Base-by-base conservation (phyloP, 2,888 invertebrate species). In the Coronaproctus castanopsis region DNA sequence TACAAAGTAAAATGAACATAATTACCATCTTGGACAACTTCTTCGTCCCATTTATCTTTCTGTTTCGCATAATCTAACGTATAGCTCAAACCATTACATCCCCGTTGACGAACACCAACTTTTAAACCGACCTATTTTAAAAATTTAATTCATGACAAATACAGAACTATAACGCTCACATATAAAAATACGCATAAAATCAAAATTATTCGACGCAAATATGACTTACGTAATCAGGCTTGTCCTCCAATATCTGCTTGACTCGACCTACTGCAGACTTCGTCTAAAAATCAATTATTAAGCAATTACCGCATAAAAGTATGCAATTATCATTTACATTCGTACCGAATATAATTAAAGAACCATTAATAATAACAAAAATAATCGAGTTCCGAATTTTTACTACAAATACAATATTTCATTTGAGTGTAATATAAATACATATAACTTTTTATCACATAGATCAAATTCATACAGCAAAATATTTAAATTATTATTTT, bases 11-110 rank as follows among this genome's bases (percentile, higher is more conserved):
- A 36, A 8, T 48, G 51, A 56, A 20, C 14, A 21, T 55, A 53
- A 54, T 62, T 68, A 70, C 93, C 93, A 76, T 97, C 96, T 76
- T 97, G 97, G 63, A 82, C 72, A 0, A 98, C 97, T 78, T 93
- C 95, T 75, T 98, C 97, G 71, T 98, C 98, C 68, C 95, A 78
- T 75, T 92, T 92, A 67, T 81, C 88, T 75, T 92, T 96, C 63
- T 81, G 80, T 65, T 77, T 80, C 14, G 90, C 91, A 76, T 95
- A 99, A 70, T 97, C 89, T 60, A 99, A 76, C 3, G 93, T 96
- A 69, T 99, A 99, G 58, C 96, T 95, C 24, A 98, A 75, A 10
- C 98, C 98, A 76, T 97, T 99, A 71, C 98, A 99, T 1, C 98
- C 98, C 68, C 96, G 79, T 71, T 96, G 95, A 62, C 87, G 81